Evolutionary conservation across 2,888 invertebrate species (phyloP), one percentile per base, ranked within the genome.

Genomic region (Biston betularia): DNA sequence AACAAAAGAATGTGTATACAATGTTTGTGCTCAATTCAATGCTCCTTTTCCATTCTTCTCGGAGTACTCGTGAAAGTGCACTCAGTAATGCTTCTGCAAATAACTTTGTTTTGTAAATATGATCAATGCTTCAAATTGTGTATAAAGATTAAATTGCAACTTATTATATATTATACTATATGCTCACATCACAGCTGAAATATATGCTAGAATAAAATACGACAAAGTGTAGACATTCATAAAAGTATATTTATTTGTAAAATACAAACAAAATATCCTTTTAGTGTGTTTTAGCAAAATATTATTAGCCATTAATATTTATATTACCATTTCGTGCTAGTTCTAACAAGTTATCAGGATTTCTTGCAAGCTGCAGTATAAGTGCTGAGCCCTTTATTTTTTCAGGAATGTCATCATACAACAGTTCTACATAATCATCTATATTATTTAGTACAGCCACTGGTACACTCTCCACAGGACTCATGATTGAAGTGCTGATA

Each of bases 41-140:
- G 87, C 98, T 99, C 85, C 98, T 96, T 89, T 98, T 98, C 98
- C 99, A 99, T 92, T 99, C 99, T 94, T 99, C 99, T 75, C 99
- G 95, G 62, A 99, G 94, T 42, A 99, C 98, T 83, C 99, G 95
- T 11, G 99, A 98, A 77, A 99, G 94, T 48, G 99, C 99, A 92
- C 99, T 99, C 58, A 99, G 94, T 62, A 99, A 95, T 48, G 98
- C 98, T 93, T 99, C 98, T 97, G 90, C 62, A 76, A 95, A 54
- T 24, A 14, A 53, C 11, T 24, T 48, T 48, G 3, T 14, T 14
- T 14, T 10, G 3, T n/a, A 44, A 44, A n/a, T n/a, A 38, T n/a
- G n/a, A n/a, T 44, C 44, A n/a, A 44, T n/a, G n/a, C 12, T n/a
- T 24, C 24, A 24, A 24, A 24, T 24, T 3, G 1, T 24, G 3